Conservation (phyloP, 92 coral and sea anemone genomes). For the Actinostola sp. region DNA sequence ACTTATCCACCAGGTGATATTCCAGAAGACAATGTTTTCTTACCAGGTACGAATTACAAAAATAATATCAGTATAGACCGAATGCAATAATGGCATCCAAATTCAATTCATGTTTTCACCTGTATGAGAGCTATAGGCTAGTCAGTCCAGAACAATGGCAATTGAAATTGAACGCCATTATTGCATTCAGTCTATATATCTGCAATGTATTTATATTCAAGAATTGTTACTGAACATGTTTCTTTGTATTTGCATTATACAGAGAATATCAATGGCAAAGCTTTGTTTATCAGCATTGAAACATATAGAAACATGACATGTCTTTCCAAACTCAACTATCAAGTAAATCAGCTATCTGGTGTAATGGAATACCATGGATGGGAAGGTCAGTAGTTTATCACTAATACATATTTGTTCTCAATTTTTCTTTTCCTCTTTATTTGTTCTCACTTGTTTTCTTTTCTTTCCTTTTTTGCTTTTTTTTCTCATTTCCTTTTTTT, state of each 20-base stretch:
- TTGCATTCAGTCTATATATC: not conserved
- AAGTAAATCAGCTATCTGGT: not conserved
- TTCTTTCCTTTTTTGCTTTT: too few relatives aligned
- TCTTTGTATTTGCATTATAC: not conserved
- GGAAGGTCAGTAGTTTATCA: slow-evolving; percentile 12
- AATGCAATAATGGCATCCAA: too few relatives aligned
- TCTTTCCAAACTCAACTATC: not conserved
- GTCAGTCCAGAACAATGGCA: too few relatives aligned
- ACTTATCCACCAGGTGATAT: not conserved
- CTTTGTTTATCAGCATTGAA: slow-evolving; percentile 20
- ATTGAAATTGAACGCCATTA: too few relatives aligned
- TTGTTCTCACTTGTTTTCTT: too few relatives aligned
- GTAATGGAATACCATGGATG: slow-evolving; percentile 23
- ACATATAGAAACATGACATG: not conserved
- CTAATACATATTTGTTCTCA: not conserved
- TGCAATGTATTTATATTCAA: too few relatives aligned
- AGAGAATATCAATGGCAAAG: slow-evolving; percentile 18
- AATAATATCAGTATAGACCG: too few relatives aligned
- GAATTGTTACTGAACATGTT: too few relatives aligned
- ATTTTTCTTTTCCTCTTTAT: too few relatives aligned
- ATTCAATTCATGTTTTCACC: too few relatives aligned
- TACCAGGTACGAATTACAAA: slow-evolving; percentile 3
- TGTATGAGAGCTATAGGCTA: too few relatives aligned
- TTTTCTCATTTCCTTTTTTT: too few relatives aligned
- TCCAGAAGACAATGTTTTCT: slow-evolving; percentile 18